Evolutionary conservation across 2,888 invertebrate species (phyloP).

Genomic region (Aquatica leii): DNA sequence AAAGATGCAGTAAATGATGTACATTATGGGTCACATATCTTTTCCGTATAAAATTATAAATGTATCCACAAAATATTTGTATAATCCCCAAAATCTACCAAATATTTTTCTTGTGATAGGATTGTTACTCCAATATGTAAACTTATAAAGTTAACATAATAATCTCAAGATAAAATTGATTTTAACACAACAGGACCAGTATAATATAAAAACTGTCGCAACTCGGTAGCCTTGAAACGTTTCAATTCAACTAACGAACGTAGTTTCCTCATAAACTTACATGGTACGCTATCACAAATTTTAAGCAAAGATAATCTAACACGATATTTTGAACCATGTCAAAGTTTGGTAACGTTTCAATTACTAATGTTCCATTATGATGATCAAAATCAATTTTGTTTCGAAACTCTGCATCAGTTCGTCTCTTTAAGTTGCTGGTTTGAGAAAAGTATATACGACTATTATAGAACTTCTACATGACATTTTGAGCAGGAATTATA

Average conservation of each 20-base stretch:
- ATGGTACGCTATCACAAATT: too few relatives aligned
- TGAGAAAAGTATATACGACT: neutral
- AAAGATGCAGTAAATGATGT: neutral
- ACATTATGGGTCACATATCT: neutral
- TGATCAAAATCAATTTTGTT: too few relatives aligned
- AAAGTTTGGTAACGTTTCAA: neutral
- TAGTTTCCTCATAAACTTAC: neutral
- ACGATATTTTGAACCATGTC: neutral
- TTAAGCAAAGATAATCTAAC: neutral
- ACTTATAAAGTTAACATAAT: neutral
- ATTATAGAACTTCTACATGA: neutral
- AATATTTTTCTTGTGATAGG: too few relatives aligned
- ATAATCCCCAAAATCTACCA: too few relatives aligned
- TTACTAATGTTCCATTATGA: neutral
- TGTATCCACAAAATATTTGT: neutral
- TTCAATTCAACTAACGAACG: neutral
- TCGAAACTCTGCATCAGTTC: neutral
- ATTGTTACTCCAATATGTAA: too few relatives aligned
- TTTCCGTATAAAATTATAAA: neutral
- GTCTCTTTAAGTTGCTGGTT: too few relatives aligned
- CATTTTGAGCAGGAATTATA: too few relatives aligned
- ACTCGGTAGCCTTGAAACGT: too few relatives aligned
- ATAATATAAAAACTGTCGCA: neutral
- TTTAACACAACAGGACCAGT: neutral
- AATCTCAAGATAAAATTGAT: neutral